Evolutionary conservation across 2,888 invertebrate genomes (phyloP).

Genomic region (Drosophila borborema): DNA sequence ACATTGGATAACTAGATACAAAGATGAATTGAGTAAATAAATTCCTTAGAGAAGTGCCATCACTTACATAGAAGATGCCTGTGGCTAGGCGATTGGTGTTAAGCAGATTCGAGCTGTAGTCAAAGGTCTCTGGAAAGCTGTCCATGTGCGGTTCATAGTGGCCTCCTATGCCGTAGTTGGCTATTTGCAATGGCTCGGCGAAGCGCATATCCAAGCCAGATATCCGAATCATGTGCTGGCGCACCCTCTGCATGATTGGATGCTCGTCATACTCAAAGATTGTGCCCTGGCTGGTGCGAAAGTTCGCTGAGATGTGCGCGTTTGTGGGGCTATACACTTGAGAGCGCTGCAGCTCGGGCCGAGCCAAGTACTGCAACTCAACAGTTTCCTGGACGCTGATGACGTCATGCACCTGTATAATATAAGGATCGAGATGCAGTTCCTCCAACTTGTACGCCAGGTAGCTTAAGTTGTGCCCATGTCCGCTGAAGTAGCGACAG

Average conservation of each 20-base stretch:
- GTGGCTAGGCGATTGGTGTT: conserved; percentile 98
- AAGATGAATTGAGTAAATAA: background rate
- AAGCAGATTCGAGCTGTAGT: conserved; percentile 25
- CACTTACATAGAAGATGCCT: conserved; percentile 97
- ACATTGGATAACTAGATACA: conserved; percentile 95
- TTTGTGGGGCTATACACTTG: conserved; percentile 93
- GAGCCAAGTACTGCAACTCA: conserved; percentile 86
- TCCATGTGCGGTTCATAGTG: conserved; percentile 89
- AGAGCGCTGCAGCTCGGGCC: conserved; percentile 85
- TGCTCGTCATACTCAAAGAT: conserved; percentile 83
- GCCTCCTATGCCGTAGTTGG: conserved; percentile 90
- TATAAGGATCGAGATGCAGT: conserved; percentile 86
- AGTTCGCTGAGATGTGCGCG: conserved; percentile 89
- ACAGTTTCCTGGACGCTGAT: conserved; percentile 86
- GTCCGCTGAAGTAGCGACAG: conserved; percentile 61
- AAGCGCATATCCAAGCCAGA: conserved; percentile 87
- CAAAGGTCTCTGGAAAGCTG: conserved; percentile 80
- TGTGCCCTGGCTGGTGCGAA: conserved; percentile 89
- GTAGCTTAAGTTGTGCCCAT: conserved; percentile 24
- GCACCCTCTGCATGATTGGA: conserved; percentile 79
- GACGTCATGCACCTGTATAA: conserved; percentile 87
- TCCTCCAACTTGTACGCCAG: conserved; percentile 86
- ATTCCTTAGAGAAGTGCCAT: background rate
- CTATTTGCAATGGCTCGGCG: conserved; percentile 88
- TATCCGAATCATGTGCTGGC: conserved; percentile 88